Conservation (phyloP, 1,140 invertebrate genomes). For the Euura saliciscinereae region DNA sequence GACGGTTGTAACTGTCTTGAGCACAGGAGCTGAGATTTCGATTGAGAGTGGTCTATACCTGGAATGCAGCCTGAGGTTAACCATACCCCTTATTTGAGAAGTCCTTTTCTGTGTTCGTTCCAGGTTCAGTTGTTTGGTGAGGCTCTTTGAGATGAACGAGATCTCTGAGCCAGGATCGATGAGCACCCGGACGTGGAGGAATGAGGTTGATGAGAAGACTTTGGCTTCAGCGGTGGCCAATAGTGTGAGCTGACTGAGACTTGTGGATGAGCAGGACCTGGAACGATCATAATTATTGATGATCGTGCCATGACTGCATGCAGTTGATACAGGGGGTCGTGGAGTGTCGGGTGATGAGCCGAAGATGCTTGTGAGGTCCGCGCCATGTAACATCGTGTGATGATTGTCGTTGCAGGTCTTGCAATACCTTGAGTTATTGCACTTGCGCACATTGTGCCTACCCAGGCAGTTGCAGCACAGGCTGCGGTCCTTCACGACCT, state of each 20-base stretch:
- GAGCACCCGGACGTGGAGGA: neutral
- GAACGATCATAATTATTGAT: too few relatives aligned
- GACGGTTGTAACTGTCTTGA: neutral
- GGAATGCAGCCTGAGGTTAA: neutral
- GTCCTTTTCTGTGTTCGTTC: neutral
- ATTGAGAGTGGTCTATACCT: neutral
- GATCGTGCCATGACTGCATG: too few relatives aligned
- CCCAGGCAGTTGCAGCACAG: conserved; percentile 7
- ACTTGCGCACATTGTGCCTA: neutral
- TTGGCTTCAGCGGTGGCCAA: neutral
- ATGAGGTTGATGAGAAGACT: neutral
- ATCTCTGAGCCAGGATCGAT: neutral
- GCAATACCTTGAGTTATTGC: neutral
- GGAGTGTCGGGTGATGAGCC: neutral
- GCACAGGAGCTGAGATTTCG: neutral
- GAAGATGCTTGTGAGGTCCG: neutral
- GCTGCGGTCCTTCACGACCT: neutral
- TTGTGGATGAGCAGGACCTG: too few relatives aligned
- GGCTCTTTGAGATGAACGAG: neutral
- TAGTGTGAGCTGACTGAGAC: neutral
- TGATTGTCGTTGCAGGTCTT: neutral
- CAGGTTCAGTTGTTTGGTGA: neutral
- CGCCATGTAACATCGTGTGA: conserved; percentile 1
- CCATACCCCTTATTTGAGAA: neutral
- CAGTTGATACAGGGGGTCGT: neutral